Evolutionary conservation across 2,888 invertebrate species (phyloP), one percentile per base, ranked within the genome.

Genomic region (Tyria jacobaeae): DNA sequence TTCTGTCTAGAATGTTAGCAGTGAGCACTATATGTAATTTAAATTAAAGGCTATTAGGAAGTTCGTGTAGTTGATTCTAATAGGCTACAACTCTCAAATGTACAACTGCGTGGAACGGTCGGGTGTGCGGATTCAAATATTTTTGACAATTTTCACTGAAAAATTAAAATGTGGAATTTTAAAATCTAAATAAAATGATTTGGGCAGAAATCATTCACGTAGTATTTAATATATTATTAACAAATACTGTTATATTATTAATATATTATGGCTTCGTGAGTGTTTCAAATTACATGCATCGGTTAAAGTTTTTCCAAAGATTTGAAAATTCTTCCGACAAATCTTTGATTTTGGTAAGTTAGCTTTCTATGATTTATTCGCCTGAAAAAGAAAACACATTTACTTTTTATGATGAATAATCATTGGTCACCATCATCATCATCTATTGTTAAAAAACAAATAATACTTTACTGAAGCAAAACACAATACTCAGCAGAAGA

Each of bases 1-100:
- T 44, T 25, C n/a, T 35, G 34, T 44, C 39, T 7, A 47, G n/a
- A 31, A 25, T 53, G 21, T 48, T 17, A 48, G 15, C 37, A 48
- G 27, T 31, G 2, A 31, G 27, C 7, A 53, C 48, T n/a, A 54
- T 14, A 44, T 35, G 44, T 39, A 41, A 41, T 53, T 56, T 52
- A n/a, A 56, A 55, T 62, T 68, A 51, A 47, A 66, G 56, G 34
- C 66, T 66, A 64, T 66, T 62, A 70, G 68, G 70, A 71, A 72
- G 70, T 71, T 76, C 69, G 74, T 60, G 47, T 57, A 62, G 60
- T 61, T 69, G 60, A 62, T 75, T 69, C 63, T 70, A 58, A 49
- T 60, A 60, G 49, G 44, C 57, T 76, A 69, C 80, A 80, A 62
- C 62, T 71, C 68, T 64, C 64, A 61, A 63, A 52, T 57, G 57